These are phyloP conservation scores for Megaceryle maxima DNA, from an alignment of 2,113 vertebrate species.

Conservation along the genomic window DNA sequence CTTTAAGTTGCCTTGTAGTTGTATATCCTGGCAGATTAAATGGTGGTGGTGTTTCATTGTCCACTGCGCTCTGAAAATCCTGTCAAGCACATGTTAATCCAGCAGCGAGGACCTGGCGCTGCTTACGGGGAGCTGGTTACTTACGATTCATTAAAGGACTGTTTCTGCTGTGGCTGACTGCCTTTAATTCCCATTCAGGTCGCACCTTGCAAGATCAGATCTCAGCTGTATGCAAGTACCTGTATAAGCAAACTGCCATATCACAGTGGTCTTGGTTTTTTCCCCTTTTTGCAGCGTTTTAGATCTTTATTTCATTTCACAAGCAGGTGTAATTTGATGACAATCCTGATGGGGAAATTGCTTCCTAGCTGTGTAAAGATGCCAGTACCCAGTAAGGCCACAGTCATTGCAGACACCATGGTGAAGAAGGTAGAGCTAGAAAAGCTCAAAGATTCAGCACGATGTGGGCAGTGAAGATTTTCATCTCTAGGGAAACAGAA, in stretches of 20 bases:
- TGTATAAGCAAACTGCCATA: neutral
- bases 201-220: neutral
- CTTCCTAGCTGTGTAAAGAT: neutral
- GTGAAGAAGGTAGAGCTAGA: neutral
- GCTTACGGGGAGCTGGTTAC: neutral
- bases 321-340: neutral
- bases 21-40: neutral
- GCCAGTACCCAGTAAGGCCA: neutral
- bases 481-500: neutral
- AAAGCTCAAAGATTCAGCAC: neutral
- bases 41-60: neutral
- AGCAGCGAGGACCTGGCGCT: neutral
- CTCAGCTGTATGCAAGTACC: neutral
- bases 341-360: neutral
- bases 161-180: neutral
- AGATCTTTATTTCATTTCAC: neutral
- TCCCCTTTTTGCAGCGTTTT: neutral
- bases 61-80: neutral
- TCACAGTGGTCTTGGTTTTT: neutral
- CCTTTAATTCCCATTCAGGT: neutral
- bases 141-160: neutral
- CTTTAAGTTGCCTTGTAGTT: neutral
- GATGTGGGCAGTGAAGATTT: neutral
- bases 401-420: neutral
- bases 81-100: neutral